Conservation (phyloP, 2,113 vertebrate species). For the Orycteropus afer region DNA sequence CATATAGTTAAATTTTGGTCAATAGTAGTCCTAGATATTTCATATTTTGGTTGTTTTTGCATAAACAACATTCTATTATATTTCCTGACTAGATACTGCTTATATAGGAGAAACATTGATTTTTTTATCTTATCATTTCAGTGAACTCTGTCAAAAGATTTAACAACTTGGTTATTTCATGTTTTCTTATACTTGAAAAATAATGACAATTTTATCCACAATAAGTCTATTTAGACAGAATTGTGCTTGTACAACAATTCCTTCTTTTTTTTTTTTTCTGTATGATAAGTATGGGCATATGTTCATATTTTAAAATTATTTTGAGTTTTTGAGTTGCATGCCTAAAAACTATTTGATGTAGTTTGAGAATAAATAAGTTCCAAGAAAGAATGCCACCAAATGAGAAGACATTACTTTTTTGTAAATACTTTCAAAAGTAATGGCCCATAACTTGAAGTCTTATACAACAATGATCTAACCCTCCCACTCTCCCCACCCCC, state of each 20-base stretch:
- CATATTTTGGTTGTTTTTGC: neutral
- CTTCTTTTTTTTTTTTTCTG: neutral
- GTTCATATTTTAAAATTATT: neutral
- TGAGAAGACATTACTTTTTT: neutral
- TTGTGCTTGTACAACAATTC: neutral
- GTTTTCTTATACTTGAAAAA: neutral
- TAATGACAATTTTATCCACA: neutral
- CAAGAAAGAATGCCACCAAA: neutral
- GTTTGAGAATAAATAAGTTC: neutral
- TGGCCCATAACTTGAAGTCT: neutral
- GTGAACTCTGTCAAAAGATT: neutral
- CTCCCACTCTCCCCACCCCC: neutral
- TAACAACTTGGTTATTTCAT: neutral
- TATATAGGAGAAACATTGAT: neutral
- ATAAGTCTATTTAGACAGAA: neutral
- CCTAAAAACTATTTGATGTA: neutral
- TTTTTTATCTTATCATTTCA: neutral
- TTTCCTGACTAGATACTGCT: neutral
- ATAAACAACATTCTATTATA: neutral
- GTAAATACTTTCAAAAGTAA: neutral
- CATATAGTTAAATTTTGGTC: neutral
- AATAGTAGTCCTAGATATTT: neutral
- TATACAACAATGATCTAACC: neutral
- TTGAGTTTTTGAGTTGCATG: neutral
- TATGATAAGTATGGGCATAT: neutral